Evolutionary conservation across 2,113 vertebrate species (phyloP), one percentile per base, ranked within the genome.

Genomic region (Brienomyrus longianalis): DNA sequence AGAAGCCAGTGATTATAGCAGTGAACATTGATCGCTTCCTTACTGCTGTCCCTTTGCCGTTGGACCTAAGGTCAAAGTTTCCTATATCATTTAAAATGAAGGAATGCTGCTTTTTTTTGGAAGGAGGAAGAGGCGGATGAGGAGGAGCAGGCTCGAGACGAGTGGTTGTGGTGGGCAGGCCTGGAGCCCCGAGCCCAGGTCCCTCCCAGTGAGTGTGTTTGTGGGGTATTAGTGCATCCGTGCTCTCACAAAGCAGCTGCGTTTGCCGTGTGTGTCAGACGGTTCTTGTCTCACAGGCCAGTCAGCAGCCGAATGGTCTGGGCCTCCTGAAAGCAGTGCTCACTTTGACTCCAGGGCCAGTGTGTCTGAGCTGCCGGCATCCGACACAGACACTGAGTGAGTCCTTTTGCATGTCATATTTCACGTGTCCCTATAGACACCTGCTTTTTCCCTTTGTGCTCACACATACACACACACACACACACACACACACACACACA

Each of bases 301-400:
- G 35, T 10, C 92, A 17, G 80, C 52, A 86, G 84, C 88, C 3
- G 92, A 77, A 59, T 92, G 90, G 90, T 23, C 86, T 17, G 91
- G 92, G 70, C 43, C 48, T 2, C 91, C 90, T 31, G 95, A 96
- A 83, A 94, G 91, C 3, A 93, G 94, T 80, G 92, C 93, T 0
- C 94, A 95, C 62, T 94, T 89, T 0, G 92, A 92, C 47, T 91
- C 88, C 47, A 89, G 90, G 80, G 90, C 89, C 11, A 90, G 88
- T 89, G 87, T 83, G 45, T 88, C 95, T 1, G 95, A 96, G 19
- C 95, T 95, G 87, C 95, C 94, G 1, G 90, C 94, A 90, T 96
- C 95, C 0, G 95, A 96, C 93, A 95, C 94, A 0, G 95, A 96
- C 92, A 94, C 94, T 0, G 95, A 96, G 95, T 96, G 88, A 96